These are phyloP conservation scores for Orbicella faveolata DNA, from an alignment of 64 coral and sea anemone genomes.

Conservation along the genomic window DNA sequence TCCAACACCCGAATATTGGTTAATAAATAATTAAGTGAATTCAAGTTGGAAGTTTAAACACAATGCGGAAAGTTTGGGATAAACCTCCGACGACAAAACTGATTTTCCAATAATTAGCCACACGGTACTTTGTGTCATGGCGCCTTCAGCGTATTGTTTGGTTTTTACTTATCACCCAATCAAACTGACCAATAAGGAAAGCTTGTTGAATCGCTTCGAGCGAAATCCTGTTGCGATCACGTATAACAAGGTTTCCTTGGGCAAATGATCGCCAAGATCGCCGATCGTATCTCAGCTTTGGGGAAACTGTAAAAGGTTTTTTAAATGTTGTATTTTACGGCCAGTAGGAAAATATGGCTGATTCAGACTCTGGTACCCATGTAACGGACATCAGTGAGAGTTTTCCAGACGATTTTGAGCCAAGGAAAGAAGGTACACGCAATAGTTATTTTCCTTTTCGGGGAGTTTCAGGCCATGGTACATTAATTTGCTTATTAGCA, in stretches of 20 bases:
- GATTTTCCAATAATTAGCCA: constrained; percentile 28
- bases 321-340: constrained; percentile 36
- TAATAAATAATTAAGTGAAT: constrained; percentile 37
- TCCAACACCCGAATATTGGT: background rate
- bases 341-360: constrained; percentile 66
- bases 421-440: constrained; percentile 73
- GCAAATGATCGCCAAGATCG: background rate
- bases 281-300: background rate
- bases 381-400: constrained; percentile 77
- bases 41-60: background rate
- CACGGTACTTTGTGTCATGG: background rate
- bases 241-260: background rate
- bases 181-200: constrained; percentile 9
- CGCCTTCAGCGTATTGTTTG: background rate
- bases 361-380: constrained; percentile 90
- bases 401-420: constrained; percentile 58
- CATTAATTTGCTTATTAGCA: background rate
- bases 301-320: background rate
- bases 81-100: background rate
- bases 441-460: background rate
- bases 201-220: background rate
- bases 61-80: background rate
- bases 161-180: background rate
- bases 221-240: constrained; percentile 1
- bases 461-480: background rate